Conservation (phyloP, 2,113 vertebrate species). For the Ailuropoda melanoleuca region DNA sequence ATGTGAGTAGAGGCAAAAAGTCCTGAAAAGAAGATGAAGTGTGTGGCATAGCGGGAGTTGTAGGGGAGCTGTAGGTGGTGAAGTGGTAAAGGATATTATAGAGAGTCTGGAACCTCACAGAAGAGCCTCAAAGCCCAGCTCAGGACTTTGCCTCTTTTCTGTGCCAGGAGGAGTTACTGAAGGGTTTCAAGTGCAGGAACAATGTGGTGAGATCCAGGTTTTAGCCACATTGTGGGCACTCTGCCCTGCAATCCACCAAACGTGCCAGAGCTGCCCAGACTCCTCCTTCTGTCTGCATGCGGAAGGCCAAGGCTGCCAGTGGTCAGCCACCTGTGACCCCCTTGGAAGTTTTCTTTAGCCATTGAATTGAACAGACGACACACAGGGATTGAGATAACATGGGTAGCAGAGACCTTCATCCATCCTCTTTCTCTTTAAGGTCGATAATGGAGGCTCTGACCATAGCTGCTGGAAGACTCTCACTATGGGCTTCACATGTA, state of each 20-base stretch:
- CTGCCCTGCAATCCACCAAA: neutral
- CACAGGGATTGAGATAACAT: neutral
- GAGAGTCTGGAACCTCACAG: neutral
- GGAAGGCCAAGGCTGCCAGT: neutral
- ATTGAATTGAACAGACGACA: neutral
- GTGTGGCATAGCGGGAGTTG: neutral
- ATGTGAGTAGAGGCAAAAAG: neutral
- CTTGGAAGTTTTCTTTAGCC: neutral
- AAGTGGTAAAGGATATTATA: neutral
- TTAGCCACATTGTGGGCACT: neutral
- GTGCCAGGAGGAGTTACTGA: too few relatives aligned
- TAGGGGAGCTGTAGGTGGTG: too few relatives aligned
- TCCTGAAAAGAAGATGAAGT: neutral
- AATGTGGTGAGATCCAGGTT: neutral
- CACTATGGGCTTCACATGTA: fast-evolving
- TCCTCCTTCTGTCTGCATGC: neutral
- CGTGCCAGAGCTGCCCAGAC: neutral
- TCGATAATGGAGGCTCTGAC: neutral
- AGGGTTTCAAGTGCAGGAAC: neutral
- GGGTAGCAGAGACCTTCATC: neutral
- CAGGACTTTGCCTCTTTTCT: neutral
- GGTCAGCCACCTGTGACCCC: neutral
- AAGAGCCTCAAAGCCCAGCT: neutral
- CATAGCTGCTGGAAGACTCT: neutral
- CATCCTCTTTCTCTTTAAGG: neutral